These are phyloP conservation scores for Rhysida immarginata DNA, from an alignment of 1,140 invertebrate species.

Conservation along the genomic window DNA sequence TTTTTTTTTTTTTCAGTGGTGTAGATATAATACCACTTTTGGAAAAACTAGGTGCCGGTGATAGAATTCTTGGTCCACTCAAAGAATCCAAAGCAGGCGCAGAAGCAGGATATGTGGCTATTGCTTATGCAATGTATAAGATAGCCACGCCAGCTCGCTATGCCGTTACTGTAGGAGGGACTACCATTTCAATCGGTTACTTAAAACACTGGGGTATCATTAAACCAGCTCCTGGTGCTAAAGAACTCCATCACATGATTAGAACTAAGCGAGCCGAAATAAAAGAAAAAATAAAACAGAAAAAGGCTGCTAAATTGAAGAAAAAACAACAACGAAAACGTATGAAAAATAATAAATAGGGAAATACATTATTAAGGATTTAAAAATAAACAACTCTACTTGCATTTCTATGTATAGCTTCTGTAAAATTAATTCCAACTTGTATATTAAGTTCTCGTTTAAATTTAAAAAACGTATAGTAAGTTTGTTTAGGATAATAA, in stretches of 20 bases:
- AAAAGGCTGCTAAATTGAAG: too few relatives aligned
- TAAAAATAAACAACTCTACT: too few relatives aligned
- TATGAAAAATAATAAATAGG: too few relatives aligned
- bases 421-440: too few relatives aligned
- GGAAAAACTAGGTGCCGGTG: slow-evolving; percentile 54
- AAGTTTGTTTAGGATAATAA: too few relatives aligned
- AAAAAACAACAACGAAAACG: too few relatives aligned
- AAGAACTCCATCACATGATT: slow-evolving; percentile 42
- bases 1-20: slow-evolving; percentile 47
- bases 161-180: slow-evolving; percentile 66
- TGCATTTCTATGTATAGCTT: too few relatives aligned
- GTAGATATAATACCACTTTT: slow-evolving; percentile 65
- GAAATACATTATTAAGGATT: too few relatives aligned
- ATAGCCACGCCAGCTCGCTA: slow-evolving; percentile 76
- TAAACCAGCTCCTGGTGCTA: slow-evolving; percentile 43
- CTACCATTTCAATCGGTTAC: slow-evolving; percentile 51
- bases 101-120: slow-evolving; percentile 63
- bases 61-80: slow-evolving; percentile 54
- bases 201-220: slow-evolving; percentile 48
- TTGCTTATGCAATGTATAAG: slow-evolving; percentile 82
- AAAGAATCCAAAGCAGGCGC: slow-evolving; percentile 54
- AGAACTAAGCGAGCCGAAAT: slow-evolving; percentile 34
- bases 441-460: too few relatives aligned
- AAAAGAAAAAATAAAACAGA: too few relatives aligned
- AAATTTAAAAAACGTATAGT: too few relatives aligned